Evolutionary conservation across 2,797 vertebrate genomes (phyloP).

Genomic region (Pseudopleuronectes americanus): DNA sequence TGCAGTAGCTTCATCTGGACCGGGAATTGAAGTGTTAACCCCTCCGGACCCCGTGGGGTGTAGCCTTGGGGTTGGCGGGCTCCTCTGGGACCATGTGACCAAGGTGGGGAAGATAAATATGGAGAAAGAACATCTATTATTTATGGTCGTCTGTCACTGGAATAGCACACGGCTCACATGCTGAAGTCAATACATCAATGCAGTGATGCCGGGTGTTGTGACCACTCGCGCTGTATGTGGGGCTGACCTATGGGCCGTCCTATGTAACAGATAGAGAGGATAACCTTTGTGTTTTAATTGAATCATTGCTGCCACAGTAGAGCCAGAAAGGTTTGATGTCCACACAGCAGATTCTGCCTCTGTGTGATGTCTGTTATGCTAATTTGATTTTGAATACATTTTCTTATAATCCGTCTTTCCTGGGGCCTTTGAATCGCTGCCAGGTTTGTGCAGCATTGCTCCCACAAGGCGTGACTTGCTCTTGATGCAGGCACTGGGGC

Average conservation of each 20-base stretch:
- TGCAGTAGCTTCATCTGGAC: constrained; percentile 50
- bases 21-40: constrained; percentile 65
- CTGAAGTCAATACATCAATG: constrained; percentile 56
- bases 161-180: constrained; percentile 60
- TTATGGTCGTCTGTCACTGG: constrained; percentile 66
- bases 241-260: background rate
- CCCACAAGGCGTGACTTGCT: constrained; percentile 62
- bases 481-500: constrained; percentile 55
- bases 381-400: constrained; percentile 41
- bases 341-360: background rate
- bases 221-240: constrained; percentile 9
- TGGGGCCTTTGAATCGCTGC: constrained; percentile 47
- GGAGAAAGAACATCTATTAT: constrained; percentile 77
- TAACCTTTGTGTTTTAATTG: background rate
- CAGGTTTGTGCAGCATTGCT: constrained; percentile 52
- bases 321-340: background rate
- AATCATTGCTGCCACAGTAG: constrained; percentile 8
- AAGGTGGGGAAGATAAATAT: constrained; percentile 73
- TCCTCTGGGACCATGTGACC: constrained; percentile 57
- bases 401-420: constrained; percentile 38
- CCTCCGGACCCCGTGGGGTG: constrained; percentile 46
- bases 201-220: constrained; percentile 28
- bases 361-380: constrained; percentile 30
- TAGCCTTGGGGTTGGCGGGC: constrained; percentile 42
- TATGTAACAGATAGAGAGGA: background rate